phyloP scores from a whole-genome alignment of 2,113 vertebrate genomes.

The Onychostruthus taczanowskii region DNA sequence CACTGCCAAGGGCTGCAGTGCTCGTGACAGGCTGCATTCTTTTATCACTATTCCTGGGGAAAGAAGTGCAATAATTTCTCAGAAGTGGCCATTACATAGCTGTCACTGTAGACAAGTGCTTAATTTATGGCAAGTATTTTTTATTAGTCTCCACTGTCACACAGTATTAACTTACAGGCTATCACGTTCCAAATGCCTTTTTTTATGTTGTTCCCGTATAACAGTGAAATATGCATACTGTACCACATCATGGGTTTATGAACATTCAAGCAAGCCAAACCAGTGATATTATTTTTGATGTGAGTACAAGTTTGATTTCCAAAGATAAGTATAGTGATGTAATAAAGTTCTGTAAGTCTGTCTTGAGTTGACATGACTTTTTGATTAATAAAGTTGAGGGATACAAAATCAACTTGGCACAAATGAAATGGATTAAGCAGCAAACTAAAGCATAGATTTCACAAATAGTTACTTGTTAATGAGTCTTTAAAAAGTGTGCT shows the following conservation, averaged over 20 bases:
- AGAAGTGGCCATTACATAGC: constrained; percentile 1
- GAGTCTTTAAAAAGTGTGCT: not conserved
- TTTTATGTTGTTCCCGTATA: not conserved
- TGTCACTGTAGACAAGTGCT: constrained; percentile 12
- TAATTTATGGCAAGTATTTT: constrained; percentile 44
- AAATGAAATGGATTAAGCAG: not conserved
- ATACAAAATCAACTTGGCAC: not conserved
- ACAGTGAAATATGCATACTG: not conserved
- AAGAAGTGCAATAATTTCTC: constrained; percentile 14
- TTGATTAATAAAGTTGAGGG: not conserved
- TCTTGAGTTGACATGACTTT: not conserved
- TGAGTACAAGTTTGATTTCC: not conserved
- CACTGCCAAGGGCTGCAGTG: not conserved
- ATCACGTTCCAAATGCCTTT: not conserved
- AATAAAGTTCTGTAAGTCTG: not conserved
- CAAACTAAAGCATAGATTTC: not conserved
- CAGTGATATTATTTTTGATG: not conserved
- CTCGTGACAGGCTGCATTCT: not conserved
- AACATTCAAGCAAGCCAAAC: not conserved
- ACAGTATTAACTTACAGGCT: constrained; percentile 38
- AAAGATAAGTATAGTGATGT: not conserved
- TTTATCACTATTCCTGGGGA: not conserved
- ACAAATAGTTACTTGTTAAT: not conserved
- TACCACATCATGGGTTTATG: not conserved
- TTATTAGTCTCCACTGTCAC: constrained; percentile 17